phyloP scores from a whole-genome alignment of 1,140 invertebrate genomes.

The Apis laboriosa region DNA sequence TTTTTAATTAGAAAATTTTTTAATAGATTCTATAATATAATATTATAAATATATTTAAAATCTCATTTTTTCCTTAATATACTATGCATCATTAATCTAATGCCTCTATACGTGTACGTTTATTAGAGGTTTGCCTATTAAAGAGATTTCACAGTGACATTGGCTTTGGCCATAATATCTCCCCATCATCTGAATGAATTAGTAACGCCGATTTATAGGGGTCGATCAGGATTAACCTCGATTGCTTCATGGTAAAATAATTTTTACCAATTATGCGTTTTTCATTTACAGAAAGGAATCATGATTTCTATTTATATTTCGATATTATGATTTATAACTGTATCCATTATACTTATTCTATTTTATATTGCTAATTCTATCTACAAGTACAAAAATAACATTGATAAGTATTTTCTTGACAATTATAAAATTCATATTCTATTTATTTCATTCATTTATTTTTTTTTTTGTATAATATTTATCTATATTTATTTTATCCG shows the following conservation, averaged over 20 bases:
- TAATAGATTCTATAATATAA: fast-evolving
- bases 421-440: too few species aligned
- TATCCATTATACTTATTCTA: too few species aligned
- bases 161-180: neutral
- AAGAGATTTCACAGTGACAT: neutral
- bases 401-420: too few species aligned
- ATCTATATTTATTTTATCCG: too few species aligned
- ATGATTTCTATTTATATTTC: neutral
- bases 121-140: neutral
- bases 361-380: too few species aligned
- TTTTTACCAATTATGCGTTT: neutral
- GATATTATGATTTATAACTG: neutral
- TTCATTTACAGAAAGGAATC: neutral
- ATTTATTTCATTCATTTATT: too few species aligned
- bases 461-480: too few species aligned
- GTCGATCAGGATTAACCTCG: neutral
- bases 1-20: neutral
- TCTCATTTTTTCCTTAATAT: neutral
- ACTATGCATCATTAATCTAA: neutral
- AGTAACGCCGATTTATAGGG: slow-evolving; percentile 11
- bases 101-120: neutral
- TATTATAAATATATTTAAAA: neutral
- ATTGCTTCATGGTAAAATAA: neutral
- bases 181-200: slow-evolving; percentile 8
- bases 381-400: too few species aligned